A percentile compares a stretch with the other conserved stretches of the same genome.
Conservation (phyloP, 2,888 invertebrate species). For the Lithophane leautieri region DNA sequence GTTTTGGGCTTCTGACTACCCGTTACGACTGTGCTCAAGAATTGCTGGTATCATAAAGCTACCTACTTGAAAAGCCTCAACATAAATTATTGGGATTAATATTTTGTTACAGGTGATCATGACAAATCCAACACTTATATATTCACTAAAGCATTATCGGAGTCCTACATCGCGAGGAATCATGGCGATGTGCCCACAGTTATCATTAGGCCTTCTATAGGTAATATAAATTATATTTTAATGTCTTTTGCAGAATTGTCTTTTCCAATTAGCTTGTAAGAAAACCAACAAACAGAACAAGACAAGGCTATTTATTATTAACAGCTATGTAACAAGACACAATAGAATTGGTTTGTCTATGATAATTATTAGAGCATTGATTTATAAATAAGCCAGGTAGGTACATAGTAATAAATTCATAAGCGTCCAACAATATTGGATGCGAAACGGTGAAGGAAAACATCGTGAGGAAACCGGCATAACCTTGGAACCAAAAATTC, state of each 20-base stretch:
- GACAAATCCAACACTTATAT: constrained; percentile 73
- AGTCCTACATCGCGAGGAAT: constrained; percentile 63
- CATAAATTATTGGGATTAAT: not conserved
- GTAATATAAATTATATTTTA: constrained; percentile 55
- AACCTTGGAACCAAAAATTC: too few relatives aligned
- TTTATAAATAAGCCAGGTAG: too few relatives aligned
- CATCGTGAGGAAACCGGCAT: too few relatives aligned
- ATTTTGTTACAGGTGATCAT: constrained; percentile 64
- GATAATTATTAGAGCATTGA: not conserved
- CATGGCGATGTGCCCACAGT: constrained; percentile 68
- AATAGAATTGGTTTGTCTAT: not conserved
- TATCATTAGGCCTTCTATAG: constrained; percentile 72
- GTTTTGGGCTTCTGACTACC: too few relatives aligned
- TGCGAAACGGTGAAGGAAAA: too few relatives aligned
- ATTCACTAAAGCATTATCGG: constrained; percentile 73
- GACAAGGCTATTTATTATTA: not conserved
- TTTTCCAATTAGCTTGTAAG: not conserved
- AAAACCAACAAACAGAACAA: not conserved
- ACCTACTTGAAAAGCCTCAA: not conserved
- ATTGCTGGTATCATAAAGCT: too few relatives aligned
- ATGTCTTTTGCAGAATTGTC: not conserved
- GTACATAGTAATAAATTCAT: not conserved
- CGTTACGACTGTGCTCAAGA: too few relatives aligned
- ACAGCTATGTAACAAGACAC: not conserved
- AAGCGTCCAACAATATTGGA: not conserved